Percentiles rank a stretch among this genome's conserved stretches.
Conservation (phyloP, 2,797 vertebrate species). For the Cynopterus sphinx region DNA sequence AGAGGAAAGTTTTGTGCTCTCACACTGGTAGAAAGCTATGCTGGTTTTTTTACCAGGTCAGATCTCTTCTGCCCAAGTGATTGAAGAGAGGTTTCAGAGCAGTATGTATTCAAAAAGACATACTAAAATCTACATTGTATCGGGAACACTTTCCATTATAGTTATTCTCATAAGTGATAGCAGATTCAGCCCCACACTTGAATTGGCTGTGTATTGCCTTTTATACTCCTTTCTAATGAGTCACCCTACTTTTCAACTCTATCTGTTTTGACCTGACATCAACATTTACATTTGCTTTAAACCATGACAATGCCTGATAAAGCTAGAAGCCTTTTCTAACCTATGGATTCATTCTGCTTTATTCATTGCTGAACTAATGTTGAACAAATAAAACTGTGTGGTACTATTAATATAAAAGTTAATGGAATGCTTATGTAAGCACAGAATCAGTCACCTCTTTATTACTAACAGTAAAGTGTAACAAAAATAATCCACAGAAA, state of each 20-base stretch:
- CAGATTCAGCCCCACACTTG: neutral
- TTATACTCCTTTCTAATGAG: neutral
- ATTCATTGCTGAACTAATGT: neutral
- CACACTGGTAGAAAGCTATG: neutral
- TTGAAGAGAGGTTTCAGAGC: neutral
- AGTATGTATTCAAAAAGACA: neutral
- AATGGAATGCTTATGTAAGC: neutral
- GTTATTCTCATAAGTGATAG: rapidly evolving
- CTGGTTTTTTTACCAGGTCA: neutral
- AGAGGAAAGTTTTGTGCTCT: neutral
- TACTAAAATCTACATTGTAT: neutral
- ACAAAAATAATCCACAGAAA: neutral
- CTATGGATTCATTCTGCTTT: neutral
- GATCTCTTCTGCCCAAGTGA: neutral
- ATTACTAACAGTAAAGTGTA: neutral
- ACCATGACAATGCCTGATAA: neutral
- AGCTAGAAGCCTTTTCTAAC: neutral
- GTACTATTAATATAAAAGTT: neutral
- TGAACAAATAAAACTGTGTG: neutral
- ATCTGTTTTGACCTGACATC: neutral
- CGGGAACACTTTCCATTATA: neutral
- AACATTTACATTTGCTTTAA: neutral
- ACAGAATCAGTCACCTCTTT: neutral
- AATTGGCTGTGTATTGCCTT: neutral
- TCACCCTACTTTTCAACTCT: neutral